Percentiles rank a stretch among this genome's conserved stretches.
Evolutionary conservation across 2,797 vertebrate genomes (phyloP).

Genomic region (Lutra lutra): DNA sequence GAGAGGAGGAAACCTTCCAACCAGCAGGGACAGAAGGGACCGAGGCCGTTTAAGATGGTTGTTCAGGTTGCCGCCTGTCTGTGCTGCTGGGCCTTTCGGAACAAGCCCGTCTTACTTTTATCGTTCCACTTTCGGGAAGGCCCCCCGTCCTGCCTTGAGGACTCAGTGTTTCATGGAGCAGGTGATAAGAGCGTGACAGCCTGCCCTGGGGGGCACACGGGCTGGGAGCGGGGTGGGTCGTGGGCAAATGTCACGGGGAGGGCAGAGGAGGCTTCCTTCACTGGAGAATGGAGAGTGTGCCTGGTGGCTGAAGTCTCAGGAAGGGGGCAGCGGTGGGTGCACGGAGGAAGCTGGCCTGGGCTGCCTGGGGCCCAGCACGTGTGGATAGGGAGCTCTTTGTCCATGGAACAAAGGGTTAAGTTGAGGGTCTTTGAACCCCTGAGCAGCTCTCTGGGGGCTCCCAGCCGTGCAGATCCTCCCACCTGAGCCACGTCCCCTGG

Average conservation of each 20-base stretch:
- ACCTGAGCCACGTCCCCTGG: background rate
- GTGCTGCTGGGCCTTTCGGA: background rate
- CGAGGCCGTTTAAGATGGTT: fast-evolving
- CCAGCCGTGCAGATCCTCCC: fast-evolving
- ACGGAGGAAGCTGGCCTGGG: background rate
- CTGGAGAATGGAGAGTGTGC: background rate
- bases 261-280: too few species aligned
- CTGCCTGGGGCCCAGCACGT: fast-evolving
- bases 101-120: background rate
- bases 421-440: background rate
- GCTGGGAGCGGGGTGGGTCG: background rate
- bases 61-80: background rate
- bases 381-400: background rate
- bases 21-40: background rate
- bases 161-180: background rate
- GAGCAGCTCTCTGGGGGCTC: fast-evolving
- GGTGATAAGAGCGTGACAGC: background rate
- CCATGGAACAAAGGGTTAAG: fast-evolving
- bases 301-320: background rate
- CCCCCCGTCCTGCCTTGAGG: background rate
- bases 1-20: background rate
- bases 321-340: fast-evolving
- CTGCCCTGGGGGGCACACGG: background rate
- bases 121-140: background rate
- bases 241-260: too few species aligned